Conservation (phyloP, 2,888 invertebrate genomes). For the Ennomos erosarius region DNA sequence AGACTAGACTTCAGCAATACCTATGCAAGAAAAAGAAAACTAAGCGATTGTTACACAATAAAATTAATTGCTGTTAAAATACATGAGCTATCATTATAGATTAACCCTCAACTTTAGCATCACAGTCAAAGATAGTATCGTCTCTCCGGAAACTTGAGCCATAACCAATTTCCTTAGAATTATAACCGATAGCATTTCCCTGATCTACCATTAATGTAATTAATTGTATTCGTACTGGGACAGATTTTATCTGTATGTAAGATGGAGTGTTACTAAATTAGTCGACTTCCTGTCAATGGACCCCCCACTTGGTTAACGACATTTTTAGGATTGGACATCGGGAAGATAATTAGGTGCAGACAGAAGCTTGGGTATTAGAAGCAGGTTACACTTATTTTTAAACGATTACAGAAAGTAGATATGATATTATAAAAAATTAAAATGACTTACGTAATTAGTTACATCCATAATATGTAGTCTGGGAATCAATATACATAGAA, state of each 20-base stretch:
- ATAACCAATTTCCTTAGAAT: slow-evolving; percentile 29
- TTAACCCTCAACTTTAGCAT: neutral
- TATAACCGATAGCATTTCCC: slow-evolving; percentile 9
- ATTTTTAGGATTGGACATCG: slow-evolving; percentile 11
- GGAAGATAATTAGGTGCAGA: neutral
- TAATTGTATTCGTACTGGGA: slow-evolving; percentile 17
- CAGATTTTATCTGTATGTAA: slow-evolving; percentile 12
- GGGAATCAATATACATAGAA: no score
- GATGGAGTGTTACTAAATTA: slow-evolving; percentile 26
- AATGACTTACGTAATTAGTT: no score
- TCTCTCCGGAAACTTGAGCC: slow-evolving; percentile 17
- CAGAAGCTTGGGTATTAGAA: slow-evolving; percentile 4
- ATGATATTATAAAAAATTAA: no score
- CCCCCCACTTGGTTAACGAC: slow-evolving; percentile 18
- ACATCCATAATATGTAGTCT: no score
- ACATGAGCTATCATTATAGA: no score
- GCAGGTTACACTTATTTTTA: no score
- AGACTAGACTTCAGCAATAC: no score
- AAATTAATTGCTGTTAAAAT: no score
- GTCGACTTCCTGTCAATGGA: slow-evolving; percentile 24
- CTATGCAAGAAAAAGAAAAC: no score
- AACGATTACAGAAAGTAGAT: no score
- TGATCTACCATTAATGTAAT: slow-evolving; percentile 16
- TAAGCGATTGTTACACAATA: no score
- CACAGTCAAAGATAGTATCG: slow-evolving; percentile 16